Conservation (phyloP, 2,888 invertebrate species). For the Machimus atricapillus region DNA sequence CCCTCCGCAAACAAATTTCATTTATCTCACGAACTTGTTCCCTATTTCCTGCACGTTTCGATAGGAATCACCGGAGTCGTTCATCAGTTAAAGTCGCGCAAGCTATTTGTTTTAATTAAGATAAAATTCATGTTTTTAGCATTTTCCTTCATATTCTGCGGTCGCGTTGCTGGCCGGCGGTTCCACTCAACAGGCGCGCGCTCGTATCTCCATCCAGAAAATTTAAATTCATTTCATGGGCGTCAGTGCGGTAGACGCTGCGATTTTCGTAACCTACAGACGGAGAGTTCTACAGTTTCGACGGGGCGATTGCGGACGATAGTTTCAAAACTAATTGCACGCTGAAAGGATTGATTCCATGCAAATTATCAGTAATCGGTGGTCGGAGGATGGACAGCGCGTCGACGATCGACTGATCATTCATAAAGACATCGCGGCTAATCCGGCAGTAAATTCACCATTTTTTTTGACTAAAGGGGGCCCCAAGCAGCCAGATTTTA, state of each 20-base stretch:
- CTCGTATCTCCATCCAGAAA: not conserved
- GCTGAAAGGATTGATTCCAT: not conserved
- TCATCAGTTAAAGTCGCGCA: slow-evolving; percentile 5
- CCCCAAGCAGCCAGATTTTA: not conserved
- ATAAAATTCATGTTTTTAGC: slow-evolving; percentile 19
- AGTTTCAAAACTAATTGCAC: not conserved
- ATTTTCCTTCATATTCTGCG: not conserved
- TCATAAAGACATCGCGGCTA: not conserved
- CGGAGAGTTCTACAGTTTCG: not conserved
- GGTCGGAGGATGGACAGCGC: not conserved
- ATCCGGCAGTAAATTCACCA: not conserved
- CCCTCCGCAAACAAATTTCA: slow-evolving; percentile 12
- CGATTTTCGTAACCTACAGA: not conserved
- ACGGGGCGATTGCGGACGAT: not conserved
- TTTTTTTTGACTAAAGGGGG: not conserved
- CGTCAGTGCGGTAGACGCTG: not conserved
- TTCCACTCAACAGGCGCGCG: not conserved
- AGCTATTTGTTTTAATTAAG: slow-evolving; percentile 22
- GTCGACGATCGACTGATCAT: not conserved
- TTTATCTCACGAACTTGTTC: slow-evolving; percentile 14
- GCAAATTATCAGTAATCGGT: not conserved
- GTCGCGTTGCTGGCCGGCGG: not conserved
- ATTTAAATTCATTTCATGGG: not conserved
- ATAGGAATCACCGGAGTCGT: slow-evolving; percentile 17
- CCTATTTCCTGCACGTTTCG: slow-evolving; percentile 15